phyloP scores from a whole-genome alignment of 2,888 invertebrate species.

The Catotricha subobsoleta region DNA sequence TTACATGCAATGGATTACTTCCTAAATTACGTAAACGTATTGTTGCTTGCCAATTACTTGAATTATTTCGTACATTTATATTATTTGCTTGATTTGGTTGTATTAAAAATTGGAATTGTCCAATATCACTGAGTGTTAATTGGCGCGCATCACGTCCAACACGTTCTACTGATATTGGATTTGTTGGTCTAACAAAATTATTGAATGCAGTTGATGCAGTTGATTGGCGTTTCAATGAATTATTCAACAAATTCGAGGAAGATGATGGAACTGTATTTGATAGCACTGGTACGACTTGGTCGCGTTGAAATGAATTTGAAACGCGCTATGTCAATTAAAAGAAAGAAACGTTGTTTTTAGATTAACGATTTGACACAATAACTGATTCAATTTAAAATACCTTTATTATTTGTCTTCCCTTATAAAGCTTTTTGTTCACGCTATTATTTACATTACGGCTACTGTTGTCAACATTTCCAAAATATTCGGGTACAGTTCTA shows the following conservation, averaged over 20 bases:
- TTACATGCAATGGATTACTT: constrained; percentile 1
- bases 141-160: constrained; percentile 39
- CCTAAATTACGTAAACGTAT: constrained; percentile 1
- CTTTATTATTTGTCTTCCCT: too few relatives aligned
- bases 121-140: constrained; percentile 33
- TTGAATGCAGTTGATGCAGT: neutral
- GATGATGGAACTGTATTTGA: neutral
- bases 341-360: constrained; percentile 13
- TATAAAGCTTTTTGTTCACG: too few relatives aligned
- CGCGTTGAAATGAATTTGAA: neutral
- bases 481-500: constrained; percentile 1
- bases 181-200: neutral
- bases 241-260: constrained; percentile 1
- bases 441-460: too few relatives aligned
- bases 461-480: too few relatives aligned
- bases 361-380: too few relatives aligned
- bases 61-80: constrained; percentile 1
- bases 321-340: neutral
- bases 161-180: constrained; percentile 34
- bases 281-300: constrained; percentile 1
- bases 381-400: too few relatives aligned
- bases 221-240: neutral
- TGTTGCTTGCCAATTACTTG: neutral
- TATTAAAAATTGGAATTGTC: constrained; percentile 23
- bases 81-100: neutral